Percentiles rank a stretch among this genome's conserved stretches.
These are phyloP conservation scores for Acronicta psi DNA, from an alignment of 2,888 invertebrate species.

Conservation along the genomic window DNA sequence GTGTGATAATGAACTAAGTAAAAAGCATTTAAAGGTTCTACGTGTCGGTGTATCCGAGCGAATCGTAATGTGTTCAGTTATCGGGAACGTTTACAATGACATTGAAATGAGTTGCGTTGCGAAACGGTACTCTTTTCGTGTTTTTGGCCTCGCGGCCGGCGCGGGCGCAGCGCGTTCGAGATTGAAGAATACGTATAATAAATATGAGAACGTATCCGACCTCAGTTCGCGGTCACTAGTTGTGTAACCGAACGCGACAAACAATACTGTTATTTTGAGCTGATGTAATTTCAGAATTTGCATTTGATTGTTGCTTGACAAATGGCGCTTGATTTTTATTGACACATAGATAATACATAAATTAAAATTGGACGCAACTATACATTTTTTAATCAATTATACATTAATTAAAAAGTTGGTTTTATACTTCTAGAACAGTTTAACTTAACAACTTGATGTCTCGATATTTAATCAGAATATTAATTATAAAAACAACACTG, in stretches of 20 bases:
- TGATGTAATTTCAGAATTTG: slow-evolving; percentile 70
- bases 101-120: slow-evolving; percentile 85
- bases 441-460: slow-evolving; percentile 2
- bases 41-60: slow-evolving; percentile 13
- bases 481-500: slow-evolving; percentile 18
- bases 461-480: slow-evolving; percentile 10
- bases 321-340: slow-evolving; percentile 61
- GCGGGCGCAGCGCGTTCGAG: slow-evolving; percentile 72
- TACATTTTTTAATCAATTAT: slow-evolving; percentile 38
- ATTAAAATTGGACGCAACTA: slow-evolving; percentile 30
- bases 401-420: neutral
- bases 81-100: slow-evolving; percentile 79
- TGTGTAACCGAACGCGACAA: slow-evolving; percentile 82
- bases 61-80: slow-evolving; percentile 50
- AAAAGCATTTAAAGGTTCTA: slow-evolving; percentile 12
- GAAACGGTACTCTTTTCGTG: slow-evolving; percentile 87
- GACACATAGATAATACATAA: slow-evolving; percentile 28
- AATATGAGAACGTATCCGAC: slow-evolving; percentile 88
- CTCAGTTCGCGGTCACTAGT: slow-evolving; percentile 85
- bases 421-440: slow-evolving; percentile 1
- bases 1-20: slow-evolving; percentile 19
- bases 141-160: slow-evolving; percentile 72
- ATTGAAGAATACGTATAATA: slow-evolving; percentile 88
- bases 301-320: slow-evolving; percentile 67
- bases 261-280: slow-evolving; percentile 76